Base-by-base conservation (phyloP, 2,888 invertebrate species). In the Punctoribates punctum region DNA sequence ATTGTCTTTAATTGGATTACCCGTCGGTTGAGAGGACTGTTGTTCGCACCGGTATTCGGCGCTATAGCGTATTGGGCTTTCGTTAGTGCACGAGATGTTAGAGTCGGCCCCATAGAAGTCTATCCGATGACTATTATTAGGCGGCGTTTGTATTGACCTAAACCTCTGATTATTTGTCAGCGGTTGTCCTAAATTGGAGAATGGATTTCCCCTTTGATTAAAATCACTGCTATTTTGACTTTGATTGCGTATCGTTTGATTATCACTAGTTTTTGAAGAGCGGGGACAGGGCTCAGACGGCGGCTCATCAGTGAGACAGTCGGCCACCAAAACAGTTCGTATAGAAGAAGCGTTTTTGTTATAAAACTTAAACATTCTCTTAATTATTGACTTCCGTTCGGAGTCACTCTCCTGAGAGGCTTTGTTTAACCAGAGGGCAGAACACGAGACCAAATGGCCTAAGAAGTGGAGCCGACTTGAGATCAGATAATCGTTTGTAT, bases 391-490 rank as follows among this genome's bases (percentile, higher is more conserved):
- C 57, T 90, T 89, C 82, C 90, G 88, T 82, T 92, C 92, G 0
- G 91, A 91, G 78, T 89, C 88, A 2, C 89, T 87, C 83, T 92
- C 92, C 83, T 92, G 92, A 77, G 89, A 90, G 4, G 92, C 92
- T 85, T 91, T 91, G 38, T 79, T 79, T 20, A 80, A 34, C 83
- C 83, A 84, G 23, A 85, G 80, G 23, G 82, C 82, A 11, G 83
- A 84, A 60, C 90, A 88, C 27, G 91, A 91, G 60, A 83, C 82
- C 74, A 84, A 81, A 83, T 91, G 89, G 0, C 90, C 91, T 74
- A 92, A 84, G 90, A 91, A 91, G 82, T 89, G 88, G n/a, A 92
- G 85, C 82, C 91, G 90, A 1, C 92, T 93, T 11, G 92, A 92
- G 57, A 93, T 85, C 13, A 93, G 85, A 82, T 92, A 90, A 80